These are phyloP conservation scores for Heterohyrax brucei DNA, from an alignment of 2,797 vertebrate species.

Conservation along the genomic window DNA sequence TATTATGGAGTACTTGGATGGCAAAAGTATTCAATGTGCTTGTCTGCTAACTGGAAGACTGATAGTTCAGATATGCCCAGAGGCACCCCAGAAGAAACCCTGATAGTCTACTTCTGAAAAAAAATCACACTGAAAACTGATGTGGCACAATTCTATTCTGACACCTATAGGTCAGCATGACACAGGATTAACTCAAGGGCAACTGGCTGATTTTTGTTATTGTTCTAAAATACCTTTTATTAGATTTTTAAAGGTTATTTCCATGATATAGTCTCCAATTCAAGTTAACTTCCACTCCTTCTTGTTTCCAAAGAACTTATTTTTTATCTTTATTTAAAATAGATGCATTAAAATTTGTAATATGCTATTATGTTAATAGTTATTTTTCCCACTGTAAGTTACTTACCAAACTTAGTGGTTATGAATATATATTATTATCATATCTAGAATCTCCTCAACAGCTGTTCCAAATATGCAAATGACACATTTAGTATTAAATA, in stretches of 20 bases:
- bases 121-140: too few species aligned
- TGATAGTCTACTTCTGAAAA: too few species aligned
- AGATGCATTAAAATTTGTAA: not conserved
- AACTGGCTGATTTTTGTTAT: not conserved
- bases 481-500: not conserved
- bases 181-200: too few species aligned
- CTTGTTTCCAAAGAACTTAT: not conserved
- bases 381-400: not conserved
- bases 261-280: not conserved
- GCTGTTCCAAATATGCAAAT: not conserved
- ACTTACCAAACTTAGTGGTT: not conserved
- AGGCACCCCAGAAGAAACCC: too few species aligned
- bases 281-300: not conserved
- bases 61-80: too few species aligned
- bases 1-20: not conserved
- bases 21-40: too few species aligned
- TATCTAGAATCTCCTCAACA: not conserved
- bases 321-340: constrained; percentile 29
- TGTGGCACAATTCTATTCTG: too few species aligned
- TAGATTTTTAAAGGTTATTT: not conserved
- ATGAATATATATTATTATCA: not conserved
- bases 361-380: not conserved
- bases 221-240: not conserved
- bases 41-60: too few species aligned
- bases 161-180: too few species aligned